Base-by-base conservation (phyloP, 1,140 invertebrate species). In the Apocrypta bakeri region DNA sequence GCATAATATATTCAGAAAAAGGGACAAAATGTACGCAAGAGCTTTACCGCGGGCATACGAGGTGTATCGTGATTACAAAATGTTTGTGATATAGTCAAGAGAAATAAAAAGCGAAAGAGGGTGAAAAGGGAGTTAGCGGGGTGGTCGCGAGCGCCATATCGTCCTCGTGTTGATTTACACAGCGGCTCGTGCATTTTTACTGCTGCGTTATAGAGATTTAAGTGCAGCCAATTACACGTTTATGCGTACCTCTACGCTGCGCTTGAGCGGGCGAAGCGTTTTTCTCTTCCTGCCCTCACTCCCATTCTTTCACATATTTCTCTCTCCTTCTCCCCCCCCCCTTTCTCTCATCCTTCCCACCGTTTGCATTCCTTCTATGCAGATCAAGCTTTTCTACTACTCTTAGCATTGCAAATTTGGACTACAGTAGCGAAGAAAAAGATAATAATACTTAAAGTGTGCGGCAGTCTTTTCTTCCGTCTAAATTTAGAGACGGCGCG, bases 161-260 rank as follows among this genome's bases (percentile, higher is more conserved):
- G 88, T 89, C 87, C 87, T 87, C 87, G 87, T 87, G 86, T 89
- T 91, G 88, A 91, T 92, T 92, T 91, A 92, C 86, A 88, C 85
- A 85, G 85, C 84, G 87, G 84, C 84, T 86, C 84, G 85, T 84
- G 87, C 87, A 91, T 91, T 91, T 91, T 91, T 91, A 91, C 87
- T 88, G 87, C 89, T 88, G 83, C 85, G 87, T 91, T 90, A 90
- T 91, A 89, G 86, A 89, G 88, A 90, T 90, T 91, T 91, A 91
- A 91, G 89, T 88, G 88, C 87, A 85, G 87, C 88, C 90, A 91
- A 91, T 92, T 92, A 91, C 91, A 90, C 89, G 86, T 92, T 91
- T 90, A 89, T 87, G 86, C 86, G 84, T 85, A 76, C 69, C 80
- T 85, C 83, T 75, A 72, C 83, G 74, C 63, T 84, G 72, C 68